A percentile compares a stretch with the other conserved stretches of the same genome.
phyloP scores from a whole-genome alignment of 2,797 vertebrate genomes.

The Arctocebus calabarensis region DNA sequence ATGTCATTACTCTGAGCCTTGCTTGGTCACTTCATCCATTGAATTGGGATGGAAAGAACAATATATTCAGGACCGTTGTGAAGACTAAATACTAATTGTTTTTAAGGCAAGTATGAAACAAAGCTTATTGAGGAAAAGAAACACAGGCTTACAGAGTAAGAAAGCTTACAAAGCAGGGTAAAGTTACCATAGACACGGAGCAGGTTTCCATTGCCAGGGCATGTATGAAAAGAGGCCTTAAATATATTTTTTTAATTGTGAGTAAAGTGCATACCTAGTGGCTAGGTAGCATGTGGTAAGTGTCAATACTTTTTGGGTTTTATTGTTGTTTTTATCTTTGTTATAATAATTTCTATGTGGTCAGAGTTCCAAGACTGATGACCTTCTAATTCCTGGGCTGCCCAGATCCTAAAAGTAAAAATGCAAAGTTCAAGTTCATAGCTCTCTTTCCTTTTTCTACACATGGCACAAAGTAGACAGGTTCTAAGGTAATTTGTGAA shows the following conservation, averaged over 20 bases:
- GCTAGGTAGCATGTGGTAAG: not conserved
- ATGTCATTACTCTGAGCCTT: not conserved
- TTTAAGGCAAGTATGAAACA: too few species aligned
- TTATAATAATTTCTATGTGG: not conserved
- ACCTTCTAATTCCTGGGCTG: not conserved
- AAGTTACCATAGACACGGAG: too few species aligned
- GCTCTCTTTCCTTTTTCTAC: not conserved
- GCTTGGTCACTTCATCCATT: not conserved
- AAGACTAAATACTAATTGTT: not conserved
- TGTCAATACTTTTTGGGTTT: not conserved
- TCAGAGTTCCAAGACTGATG: not conserved
- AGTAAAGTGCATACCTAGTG: not conserved
- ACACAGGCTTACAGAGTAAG: too few species aligned
- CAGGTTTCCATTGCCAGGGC: too few species aligned
- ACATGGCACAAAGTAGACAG: not conserved
- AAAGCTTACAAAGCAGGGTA: too few species aligned
- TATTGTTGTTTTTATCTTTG: not conserved
- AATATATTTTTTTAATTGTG: not conserved
- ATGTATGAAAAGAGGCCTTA: not conserved
- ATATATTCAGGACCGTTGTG: not conserved
- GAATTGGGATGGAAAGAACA: not conserved
- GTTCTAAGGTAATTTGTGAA: not conserved
- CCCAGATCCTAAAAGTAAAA: not conserved
- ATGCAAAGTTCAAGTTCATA: not conserved
- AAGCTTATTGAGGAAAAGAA: too few species aligned